phyloP scores from a whole-genome alignment of 1,140 invertebrate genomes.

The Lucilia cuprina region DNA sequence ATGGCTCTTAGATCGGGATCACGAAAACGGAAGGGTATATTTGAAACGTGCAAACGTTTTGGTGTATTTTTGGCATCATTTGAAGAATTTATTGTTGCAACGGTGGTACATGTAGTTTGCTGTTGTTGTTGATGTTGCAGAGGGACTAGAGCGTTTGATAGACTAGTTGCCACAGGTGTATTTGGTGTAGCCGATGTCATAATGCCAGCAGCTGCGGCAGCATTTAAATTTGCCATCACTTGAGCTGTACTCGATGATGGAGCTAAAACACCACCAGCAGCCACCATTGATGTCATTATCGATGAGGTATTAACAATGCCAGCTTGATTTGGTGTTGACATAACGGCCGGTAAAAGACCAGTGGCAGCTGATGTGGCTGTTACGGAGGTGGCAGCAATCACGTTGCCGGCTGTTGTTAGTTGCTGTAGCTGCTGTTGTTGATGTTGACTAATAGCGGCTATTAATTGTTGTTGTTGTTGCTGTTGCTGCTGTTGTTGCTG shows the following conservation, averaged over 20 bases:
- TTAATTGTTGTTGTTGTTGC: slow-evolving; percentile 44
- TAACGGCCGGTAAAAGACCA: slow-evolving; percentile 40
- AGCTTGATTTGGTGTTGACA: slow-evolving; percentile 42
- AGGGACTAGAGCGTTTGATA: slow-evolving; percentile 54
- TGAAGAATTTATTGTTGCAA: slow-evolving; percentile 50
- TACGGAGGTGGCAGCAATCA: slow-evolving; percentile 49
- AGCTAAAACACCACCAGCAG: slow-evolving; percentile 27
- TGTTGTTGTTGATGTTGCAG: slow-evolving; percentile 46
- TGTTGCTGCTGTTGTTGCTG: slow-evolving; percentile 40
- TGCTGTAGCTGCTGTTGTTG: slow-evolving; percentile 39
- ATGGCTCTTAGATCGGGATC: slow-evolving; percentile 96
- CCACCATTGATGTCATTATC: slow-evolving; percentile 36
- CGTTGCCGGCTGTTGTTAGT: slow-evolving; percentile 41
- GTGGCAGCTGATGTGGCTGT: slow-evolving; percentile 55
- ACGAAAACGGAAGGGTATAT: slow-evolving; percentile 98
- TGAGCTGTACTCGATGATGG: slow-evolving; percentile 52
- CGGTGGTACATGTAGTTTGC: slow-evolving; percentile 39
- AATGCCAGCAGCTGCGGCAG: slow-evolving; percentile 52
- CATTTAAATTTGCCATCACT: slow-evolving; percentile 59
- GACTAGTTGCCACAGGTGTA: slow-evolving; percentile 51
- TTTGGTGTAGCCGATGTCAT: slow-evolving; percentile 51
- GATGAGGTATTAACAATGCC: slow-evolving; percentile 28
- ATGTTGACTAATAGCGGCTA: slow-evolving; percentile 22
- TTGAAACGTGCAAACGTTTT: slow-evolving; percentile 93
- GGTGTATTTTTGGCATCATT: slow-evolving; percentile 72